Base-by-base conservation (phyloP, 2,113 vertebrate genomes). In the Silurus asotus region DNA sequence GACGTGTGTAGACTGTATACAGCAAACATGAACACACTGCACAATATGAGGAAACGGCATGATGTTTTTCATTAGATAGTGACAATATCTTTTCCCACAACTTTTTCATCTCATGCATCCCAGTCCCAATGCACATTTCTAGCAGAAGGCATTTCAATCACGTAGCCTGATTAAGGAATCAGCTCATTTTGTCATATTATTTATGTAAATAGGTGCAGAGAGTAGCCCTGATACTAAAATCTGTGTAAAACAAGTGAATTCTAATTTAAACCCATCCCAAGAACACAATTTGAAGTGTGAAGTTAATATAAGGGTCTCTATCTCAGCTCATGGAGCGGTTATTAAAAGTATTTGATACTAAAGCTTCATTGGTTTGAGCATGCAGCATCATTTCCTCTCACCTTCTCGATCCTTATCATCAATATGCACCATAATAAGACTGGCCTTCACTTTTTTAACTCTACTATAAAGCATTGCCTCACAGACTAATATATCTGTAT, bases 391-490 rank as follows among this genome's bases (percentile, higher is more conserved):
- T 64, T 72, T 10, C n/a, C 13, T 25, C 51, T 45, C 19, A 11
- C 8, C 19, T 69, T 20, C 23, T 55, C 25, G 49, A 58, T 37
- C 79, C 70, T 65, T 81, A 87, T 51, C 83, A 88, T 90, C 88
- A 89, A 72, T 25, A 76, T 17, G 62, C 20, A 25, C 23, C 48
- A 37, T 81, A 78, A 90, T 87, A 87, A 83, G 83, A 83, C 37
- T 87, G 88, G 85, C 81, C 88, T 88, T 90, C 88, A 37, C 69
- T 85, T 87, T 83, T 53, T 74, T 72, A 86, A 48, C 82, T 82
- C 82, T 65, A 72, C 25, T 69, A 92, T 92, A 91, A 90, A 92
- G 65, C 87, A 91, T 85, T 64, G 59, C 58, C 67, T 64, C 48
- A 58, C 59, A 45, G 56, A 80, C 58, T 84, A 86, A 83, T 87